Percentiles rank a stretch among this genome's conserved stretches.
phyloP scores from a whole-genome alignment of 2,797 vertebrate species.

The Erpetoichthys calabaricus region DNA sequence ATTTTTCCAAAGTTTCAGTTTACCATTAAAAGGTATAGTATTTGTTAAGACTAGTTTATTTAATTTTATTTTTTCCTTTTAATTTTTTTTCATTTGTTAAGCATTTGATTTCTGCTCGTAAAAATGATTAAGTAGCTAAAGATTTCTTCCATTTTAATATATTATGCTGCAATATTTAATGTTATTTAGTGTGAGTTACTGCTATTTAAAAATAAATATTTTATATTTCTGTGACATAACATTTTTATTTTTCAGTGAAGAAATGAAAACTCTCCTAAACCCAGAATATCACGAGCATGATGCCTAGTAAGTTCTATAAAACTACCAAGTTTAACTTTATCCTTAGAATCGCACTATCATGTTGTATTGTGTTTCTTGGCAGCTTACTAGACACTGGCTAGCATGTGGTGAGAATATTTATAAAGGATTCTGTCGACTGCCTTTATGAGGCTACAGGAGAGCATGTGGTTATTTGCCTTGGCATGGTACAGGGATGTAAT shows the following conservation, averaged over 20 bases:
- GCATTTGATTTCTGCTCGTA: too few species aligned
- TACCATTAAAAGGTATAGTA: too few species aligned
- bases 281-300: conserved; percentile 86
- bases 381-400: conserved; percentile 15
- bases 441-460: too few species aligned
- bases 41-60: too few species aligned
- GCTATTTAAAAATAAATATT: not conserved
- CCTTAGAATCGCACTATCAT: not conserved
- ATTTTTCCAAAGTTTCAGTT: too few species aligned
- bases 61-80: too few species aligned
- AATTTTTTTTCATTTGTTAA: too few species aligned
- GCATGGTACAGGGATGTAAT: too few species aligned
- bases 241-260: conserved; percentile 55
- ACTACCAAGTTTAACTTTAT: conserved; percentile 12
- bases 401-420: conserved; percentile 4
- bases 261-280: conserved; percentile 84
- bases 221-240: too few species aligned
- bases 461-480: too few species aligned
- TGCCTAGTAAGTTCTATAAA: conserved; percentile 73
- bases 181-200: not conserved
- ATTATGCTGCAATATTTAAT: not conserved
- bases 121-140: too few species aligned
- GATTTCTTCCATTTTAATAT: not conserved
- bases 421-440: too few species aligned
- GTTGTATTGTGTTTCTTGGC: not conserved